phyloP scores from a whole-genome alignment of 2,888 invertebrate species.

The Matsumyia berberina region DNA sequence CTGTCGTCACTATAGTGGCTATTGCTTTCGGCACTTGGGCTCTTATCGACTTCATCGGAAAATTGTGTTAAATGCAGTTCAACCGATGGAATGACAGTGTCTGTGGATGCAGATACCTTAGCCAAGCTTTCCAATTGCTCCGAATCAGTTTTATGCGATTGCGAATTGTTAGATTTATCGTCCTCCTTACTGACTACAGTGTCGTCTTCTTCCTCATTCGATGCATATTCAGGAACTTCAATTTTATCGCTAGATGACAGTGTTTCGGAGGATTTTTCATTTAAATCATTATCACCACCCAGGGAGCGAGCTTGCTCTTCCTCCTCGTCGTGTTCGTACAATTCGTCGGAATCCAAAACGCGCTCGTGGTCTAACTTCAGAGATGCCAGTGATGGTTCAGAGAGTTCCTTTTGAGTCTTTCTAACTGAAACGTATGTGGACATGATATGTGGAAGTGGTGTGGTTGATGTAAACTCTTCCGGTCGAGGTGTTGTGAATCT shows the following conservation, averaged over 20 bases:
- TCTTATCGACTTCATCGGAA: constrained; percentile 83
- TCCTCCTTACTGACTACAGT: constrained; percentile 29
- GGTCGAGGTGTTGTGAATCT: constrained; percentile 81
- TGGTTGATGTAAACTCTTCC: constrained; percentile 79
- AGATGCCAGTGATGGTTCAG: constrained; percentile 82
- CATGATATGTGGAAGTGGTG: constrained; percentile 81
- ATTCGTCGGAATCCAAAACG: constrained; percentile 77
- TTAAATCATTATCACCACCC: constrained; percentile 77
- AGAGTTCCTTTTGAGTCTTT: constrained; percentile 78
- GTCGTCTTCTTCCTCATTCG: constrained; percentile 55
- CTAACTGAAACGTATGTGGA: constrained; percentile 80
- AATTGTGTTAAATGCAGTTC: constrained; percentile 83
- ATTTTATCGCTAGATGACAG: constrained; percentile 36
- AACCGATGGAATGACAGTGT: constrained; percentile 81
- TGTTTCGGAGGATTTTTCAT: constrained; percentile 70
- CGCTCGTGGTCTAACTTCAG: constrained; percentile 81
- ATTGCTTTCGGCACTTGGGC: constrained; percentile 77
- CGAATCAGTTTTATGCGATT: constrained; percentile 19
- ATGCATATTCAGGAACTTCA: constrained; percentile 54
- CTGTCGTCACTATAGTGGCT: constrained; percentile 76
- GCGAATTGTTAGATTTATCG: constrained; percentile 47
- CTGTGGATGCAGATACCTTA: constrained; percentile 70
- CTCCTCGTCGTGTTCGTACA: constrained; percentile 53
- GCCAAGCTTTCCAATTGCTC: constrained; percentile 62
- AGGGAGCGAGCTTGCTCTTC: constrained; percentile 76